These are phyloP conservation scores for Pseudococcus viburni DNA, from an alignment of 2,888 invertebrate genomes.

Conservation along the genomic window DNA sequence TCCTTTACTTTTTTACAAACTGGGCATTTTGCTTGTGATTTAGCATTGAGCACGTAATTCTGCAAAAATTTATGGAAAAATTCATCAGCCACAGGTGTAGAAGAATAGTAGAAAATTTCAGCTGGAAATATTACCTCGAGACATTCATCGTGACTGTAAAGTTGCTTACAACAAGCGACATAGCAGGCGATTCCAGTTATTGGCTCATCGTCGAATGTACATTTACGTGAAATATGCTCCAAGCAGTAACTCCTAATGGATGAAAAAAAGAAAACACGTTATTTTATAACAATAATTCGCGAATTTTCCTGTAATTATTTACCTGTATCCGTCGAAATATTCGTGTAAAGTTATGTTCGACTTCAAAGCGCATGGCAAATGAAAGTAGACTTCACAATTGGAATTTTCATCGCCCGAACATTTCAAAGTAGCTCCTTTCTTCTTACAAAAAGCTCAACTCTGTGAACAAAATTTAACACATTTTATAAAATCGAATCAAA, in stretches of 20 bases:
- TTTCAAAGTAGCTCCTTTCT: background rate
- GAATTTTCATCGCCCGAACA: background rate
- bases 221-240: background rate
- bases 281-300: too few species aligned
- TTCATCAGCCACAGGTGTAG: background rate
- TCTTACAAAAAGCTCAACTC: background rate
- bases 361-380: background rate
- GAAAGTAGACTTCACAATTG: background rate
- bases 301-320: background rate
- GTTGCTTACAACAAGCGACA: background rate
- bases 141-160: background rate
- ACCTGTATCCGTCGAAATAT: background rate
- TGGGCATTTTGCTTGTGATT: too few species aligned
- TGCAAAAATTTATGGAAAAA: too few species aligned
- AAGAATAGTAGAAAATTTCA: background rate
- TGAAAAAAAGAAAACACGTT: background rate
- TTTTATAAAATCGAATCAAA: too few species aligned
- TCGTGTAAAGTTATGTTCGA: background rate
- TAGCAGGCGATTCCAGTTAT: background rate
- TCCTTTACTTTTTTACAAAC: too few species aligned
- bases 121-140: background rate
- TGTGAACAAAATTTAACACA: background rate
- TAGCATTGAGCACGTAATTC: too few species aligned
- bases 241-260: background rate
- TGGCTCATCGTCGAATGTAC: background rate